Evolutionary conservation across 2,888 invertebrate species (phyloP).

Genomic region (Dioctria rufipes): DNA sequence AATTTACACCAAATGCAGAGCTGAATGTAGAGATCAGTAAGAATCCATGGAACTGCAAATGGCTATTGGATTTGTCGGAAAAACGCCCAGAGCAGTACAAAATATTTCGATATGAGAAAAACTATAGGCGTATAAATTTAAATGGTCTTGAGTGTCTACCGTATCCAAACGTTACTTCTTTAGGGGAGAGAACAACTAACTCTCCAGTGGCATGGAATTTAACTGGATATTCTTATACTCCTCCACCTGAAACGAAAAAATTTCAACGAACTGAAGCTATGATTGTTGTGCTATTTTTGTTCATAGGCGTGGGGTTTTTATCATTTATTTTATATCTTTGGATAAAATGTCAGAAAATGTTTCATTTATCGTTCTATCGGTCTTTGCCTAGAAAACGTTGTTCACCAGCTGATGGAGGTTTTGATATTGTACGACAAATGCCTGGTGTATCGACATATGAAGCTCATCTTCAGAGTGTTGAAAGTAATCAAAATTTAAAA

Average conservation of each 20-base stretch:
- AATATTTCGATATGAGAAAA: constrained; percentile 67
- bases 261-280: constrained; percentile 67
- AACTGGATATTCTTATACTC: constrained; percentile 9
- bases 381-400: constrained; percentile 7
- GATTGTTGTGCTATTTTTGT: constrained; percentile 68
- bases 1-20: constrained; percentile 8
- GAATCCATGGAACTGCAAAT: constrained; percentile 69
- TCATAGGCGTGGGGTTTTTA: constrained; percentile 67
- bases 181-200: not conserved
- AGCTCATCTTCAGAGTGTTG: not conserved
- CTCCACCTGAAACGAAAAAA: constrained; percentile 63
- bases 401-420: not conserved
- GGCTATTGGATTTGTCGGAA: constrained; percentile 67
- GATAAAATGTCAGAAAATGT: constrained; percentile 66
- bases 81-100: constrained; percentile 66
- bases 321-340: constrained; percentile 68
- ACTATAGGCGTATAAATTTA: constrained; percentile 69
- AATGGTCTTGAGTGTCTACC: constrained; percentile 68
- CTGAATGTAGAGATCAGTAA: constrained; percentile 65
- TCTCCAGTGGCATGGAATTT: constrained; percentile 8
- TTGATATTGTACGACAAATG: constrained; percentile 40
- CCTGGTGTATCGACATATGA: constrained; percentile 28
- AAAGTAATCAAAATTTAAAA: not conserved
- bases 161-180: constrained; percentile 54
- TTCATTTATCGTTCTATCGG: constrained; percentile 47